phyloP scores from a whole-genome alignment of 2,888 invertebrate genomes.

The Polydrusus tereticollis region DNA sequence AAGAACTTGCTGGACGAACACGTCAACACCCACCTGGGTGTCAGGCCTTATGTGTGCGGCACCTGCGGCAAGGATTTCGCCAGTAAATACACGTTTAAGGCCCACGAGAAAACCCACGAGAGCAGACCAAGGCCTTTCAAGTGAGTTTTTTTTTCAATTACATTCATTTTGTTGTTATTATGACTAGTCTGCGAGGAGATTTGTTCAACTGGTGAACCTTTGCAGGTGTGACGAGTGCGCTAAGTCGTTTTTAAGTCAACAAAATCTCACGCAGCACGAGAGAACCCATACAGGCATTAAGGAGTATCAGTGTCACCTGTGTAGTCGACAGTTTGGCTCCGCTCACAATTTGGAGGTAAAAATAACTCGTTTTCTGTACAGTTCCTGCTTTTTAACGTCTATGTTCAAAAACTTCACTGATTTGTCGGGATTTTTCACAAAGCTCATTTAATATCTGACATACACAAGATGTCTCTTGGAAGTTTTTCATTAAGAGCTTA shows the following conservation, averaged over 20 bases:
- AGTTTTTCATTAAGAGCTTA: too few relatives aligned
- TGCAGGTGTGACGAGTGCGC: conserved; percentile 74
- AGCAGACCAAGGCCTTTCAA: conserved; percentile 76
- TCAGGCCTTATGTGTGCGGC: conserved; percentile 76
- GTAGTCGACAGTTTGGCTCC: conserved; percentile 84
- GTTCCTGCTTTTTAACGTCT: too few relatives aligned
- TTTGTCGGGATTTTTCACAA: too few relatives aligned
- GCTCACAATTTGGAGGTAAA: conserved; percentile 73
- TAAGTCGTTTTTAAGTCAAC: conserved; percentile 82
- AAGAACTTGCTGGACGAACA: conserved; percentile 80
- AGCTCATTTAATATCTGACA: too few relatives aligned
- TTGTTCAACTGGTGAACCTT: neutral
- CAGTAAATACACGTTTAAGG: conserved; percentile 81
- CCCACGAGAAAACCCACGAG: conserved; percentile 82
- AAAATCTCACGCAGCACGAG: conserved; percentile 82
- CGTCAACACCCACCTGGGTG: conserved; percentile 78
- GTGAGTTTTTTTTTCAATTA: conserved; percentile 28
- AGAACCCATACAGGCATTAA: conserved; percentile 80
- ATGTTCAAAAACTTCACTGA: too few relatives aligned
- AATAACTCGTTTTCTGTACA: too few relatives aligned
- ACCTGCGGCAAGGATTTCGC: conserved; percentile 81
- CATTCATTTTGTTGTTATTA: neutral
- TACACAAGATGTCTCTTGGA: too few relatives aligned
- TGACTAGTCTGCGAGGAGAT: neutral
- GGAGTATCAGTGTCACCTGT: conserved; percentile 77